Evolutionary conservation across 2,797 vertebrate species (phyloP).

Genomic region (Intellagama lesueurii): DNA sequence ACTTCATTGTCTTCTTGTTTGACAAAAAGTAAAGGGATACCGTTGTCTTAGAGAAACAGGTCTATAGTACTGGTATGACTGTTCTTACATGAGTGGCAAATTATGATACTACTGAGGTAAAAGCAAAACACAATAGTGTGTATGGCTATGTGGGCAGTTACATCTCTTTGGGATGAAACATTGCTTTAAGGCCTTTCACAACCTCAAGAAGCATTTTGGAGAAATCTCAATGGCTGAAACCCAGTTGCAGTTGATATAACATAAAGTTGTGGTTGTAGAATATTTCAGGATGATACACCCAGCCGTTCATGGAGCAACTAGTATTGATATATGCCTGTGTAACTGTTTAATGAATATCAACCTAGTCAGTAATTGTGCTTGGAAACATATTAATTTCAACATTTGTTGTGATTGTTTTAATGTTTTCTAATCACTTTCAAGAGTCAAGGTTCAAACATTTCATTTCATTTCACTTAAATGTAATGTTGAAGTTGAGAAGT

Average conservation of each 20-base stretch:
- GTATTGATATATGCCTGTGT: neutral
- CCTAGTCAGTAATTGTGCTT: neutral
- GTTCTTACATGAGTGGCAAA: neutral
- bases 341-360: neutral
- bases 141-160: neutral
- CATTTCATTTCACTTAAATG: conserved; percentile 19
- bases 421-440: neutral
- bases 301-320: too few relatives aligned
- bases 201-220: neutral
- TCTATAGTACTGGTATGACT: neutral
- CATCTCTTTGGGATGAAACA: neutral
- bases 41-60: neutral
- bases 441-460: neutral
- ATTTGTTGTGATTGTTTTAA: neutral
- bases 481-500: neutral
- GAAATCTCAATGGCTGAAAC: neutral
- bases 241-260: too few relatives aligned
- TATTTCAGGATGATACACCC: too few relatives aligned
- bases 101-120: neutral
- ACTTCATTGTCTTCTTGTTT: neutral
- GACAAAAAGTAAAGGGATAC: neutral
- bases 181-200: neutral
- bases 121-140: neutral
- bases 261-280: too few relatives aligned
- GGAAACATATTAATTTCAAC: neutral